Evolutionary conservation across 2,888 invertebrate genomes (phyloP), one percentile per base, ranked within the genome.

Genomic region (Ectobius pallidus): DNA sequence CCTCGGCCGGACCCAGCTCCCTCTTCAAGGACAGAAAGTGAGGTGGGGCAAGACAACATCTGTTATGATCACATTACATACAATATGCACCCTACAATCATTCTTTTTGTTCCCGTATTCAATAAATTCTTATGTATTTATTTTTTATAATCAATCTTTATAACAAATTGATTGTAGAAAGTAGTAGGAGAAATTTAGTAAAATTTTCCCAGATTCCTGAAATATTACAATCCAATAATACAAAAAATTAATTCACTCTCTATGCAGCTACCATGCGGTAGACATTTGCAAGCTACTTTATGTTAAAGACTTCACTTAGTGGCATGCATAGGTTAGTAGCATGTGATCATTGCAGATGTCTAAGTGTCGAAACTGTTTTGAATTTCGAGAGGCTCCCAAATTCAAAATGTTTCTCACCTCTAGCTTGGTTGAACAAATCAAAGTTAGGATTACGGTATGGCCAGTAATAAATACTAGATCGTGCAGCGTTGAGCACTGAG

Each of bases 301-400:
- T 46, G 46, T 46, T n/a, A 46, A n/a, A 11, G 11, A 6, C 7
- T 34, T 11, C 6, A 6, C 7, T 34, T 7, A 30, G 27, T 58
- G 32, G 27, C 58, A 58, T 58, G 58, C 58, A 58, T 25, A 58
- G 58, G 30, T 58, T 30, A 18, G 58, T 30, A 58, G 30, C 58
- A 58, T 58, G 58, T 58, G 58, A 58, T 58, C 58, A 58, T 30
- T 58, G 58, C 58, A 58, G 58, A 58, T 30, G 58, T 58, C 32
- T 58, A 58, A 32, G n/a, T 30, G 58, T 6, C n/a, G 58, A 58
- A 32, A 58, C 32, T 4, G 32, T 58, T 58, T 30, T 58, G 32
- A 58, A 30, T 58, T 58, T 30, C n/a, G 58, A 58, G 58, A 4
- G n/a, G n/a, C 3, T 30, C n/a, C 30, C 14, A 58, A 58, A 58